phyloP scores from a whole-genome alignment of 2,797 vertebrate species.

The Limnodromus scolopaceus region DNA sequence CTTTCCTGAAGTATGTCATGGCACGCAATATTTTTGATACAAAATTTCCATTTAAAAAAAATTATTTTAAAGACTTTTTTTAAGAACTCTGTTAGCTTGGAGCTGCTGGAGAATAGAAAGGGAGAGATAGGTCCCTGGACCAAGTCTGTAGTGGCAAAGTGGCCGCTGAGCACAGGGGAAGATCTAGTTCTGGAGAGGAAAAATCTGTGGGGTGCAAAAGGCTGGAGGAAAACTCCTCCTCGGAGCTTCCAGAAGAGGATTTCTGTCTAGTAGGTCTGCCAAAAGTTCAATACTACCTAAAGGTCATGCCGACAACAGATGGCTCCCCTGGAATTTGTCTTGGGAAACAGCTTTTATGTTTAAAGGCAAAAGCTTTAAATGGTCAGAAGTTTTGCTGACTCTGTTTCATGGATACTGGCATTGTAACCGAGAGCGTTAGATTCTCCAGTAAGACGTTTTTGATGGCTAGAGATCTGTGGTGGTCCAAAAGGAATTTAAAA shows the following conservation, averaged over 20 bases:
- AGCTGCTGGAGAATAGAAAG: background rate
- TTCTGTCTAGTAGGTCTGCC: background rate
- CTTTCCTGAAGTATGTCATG: background rate
- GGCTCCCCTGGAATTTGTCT: background rate
- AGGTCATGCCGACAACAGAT: background rate
- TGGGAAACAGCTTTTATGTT: background rate
- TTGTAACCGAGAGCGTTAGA: background rate
- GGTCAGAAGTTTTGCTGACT: slow-evolving; percentile 5
- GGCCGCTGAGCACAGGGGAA: background rate
- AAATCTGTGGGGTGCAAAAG: background rate
- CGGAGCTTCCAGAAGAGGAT: background rate
- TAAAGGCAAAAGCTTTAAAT: background rate
- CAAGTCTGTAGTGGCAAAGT: background rate
- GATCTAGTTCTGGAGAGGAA: background rate
- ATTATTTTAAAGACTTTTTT: background rate
- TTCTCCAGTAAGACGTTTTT: background rate
- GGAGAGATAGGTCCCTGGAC: background rate
- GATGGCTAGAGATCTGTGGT: background rate
- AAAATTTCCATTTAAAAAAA: background rate
- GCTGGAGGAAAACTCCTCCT: background rate
- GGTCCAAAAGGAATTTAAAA: slow-evolving; percentile 14
- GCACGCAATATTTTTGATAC: background rate
- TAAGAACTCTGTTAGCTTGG: background rate
- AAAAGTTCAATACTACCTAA: background rate
- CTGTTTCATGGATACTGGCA: background rate